Base-by-base conservation (phyloP, 30 jellyfish, hydroid and myxozoan genomes). In the Hydractinia symbiolongicarpus region DNA sequence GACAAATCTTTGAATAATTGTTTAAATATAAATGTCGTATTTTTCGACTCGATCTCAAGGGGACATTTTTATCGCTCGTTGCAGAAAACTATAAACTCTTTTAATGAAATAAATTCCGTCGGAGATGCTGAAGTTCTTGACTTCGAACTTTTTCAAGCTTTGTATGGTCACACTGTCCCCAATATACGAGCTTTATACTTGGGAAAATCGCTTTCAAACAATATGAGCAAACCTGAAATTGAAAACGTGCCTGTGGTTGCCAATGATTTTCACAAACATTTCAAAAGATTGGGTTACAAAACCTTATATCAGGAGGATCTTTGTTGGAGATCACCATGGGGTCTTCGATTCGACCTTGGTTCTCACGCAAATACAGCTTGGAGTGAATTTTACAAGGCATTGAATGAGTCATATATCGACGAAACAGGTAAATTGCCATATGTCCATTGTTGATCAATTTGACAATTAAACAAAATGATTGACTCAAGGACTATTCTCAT, bases 141-240 rank as follows among this genome's bases (percentile, higher is more conserved):
- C 70, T 93, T 83, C 71, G 94, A 87, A 80, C 53, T 77, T 15
- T 93, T 86, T 58, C 98, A 93, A 78, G 78, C 98, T 8, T 86
- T 93, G 53, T 94, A 93, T 40, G 98, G 98, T 9, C 98, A 93
- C 84, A 87, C 89, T 73, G 93, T 93, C 5, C 96, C 81, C 82
- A 93, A 93, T 79, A 60, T 67, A 79, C 95, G 73, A n/a, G 95
- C 94, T 10, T 81, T 93, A 14, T 93, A 76, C 72, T 83, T 96
- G 5, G 98, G 98, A 20, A 75, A 66, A 20, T 58, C 84, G 19
- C 72, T 93, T 57, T 94, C 98, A 11, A 66, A 55, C 17, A 52
- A 69, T 44, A 10, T 86, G 79, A 83, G 90, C 9, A 90, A 76
- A 14, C 70, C 79, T 4, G 88, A 79, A 74, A 87, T 61, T 73